Conservation (phyloP, 2,888 invertebrate genomes). For the Timandra comae region DNA sequence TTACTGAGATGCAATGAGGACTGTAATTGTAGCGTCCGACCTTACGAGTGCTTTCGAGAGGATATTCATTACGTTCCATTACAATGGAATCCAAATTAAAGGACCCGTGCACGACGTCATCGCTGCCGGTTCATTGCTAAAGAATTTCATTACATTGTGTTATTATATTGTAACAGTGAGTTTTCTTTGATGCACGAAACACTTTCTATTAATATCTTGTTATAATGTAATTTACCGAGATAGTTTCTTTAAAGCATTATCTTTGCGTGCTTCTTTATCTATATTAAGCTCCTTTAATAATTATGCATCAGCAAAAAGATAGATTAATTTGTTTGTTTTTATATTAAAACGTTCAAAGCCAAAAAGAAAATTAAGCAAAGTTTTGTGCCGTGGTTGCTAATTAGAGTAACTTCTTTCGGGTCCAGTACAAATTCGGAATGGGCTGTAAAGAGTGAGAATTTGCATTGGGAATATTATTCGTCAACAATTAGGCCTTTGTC, state of each 20-base stretch:
- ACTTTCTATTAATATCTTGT: background rate
- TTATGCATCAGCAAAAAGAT: too few species aligned
- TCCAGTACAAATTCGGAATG: slow-evolving; percentile 70
- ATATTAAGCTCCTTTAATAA: too few species aligned
- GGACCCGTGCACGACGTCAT: slow-evolving; percentile 22
- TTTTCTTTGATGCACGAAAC: background rate
- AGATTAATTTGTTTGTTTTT: too few species aligned
- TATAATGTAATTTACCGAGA: background rate
- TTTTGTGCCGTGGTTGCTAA: slow-evolving; percentile 49
- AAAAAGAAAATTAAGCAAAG: slow-evolving; percentile 37
- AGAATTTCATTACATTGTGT: slow-evolving; percentile 22
- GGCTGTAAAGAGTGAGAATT: slow-evolving; percentile 72
- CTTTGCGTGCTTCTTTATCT: too few species aligned
- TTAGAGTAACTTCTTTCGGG: slow-evolving; percentile 66
- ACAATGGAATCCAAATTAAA: slow-evolving; percentile 37
- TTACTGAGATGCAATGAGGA: slow-evolving; percentile 7
- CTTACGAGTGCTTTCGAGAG: slow-evolving; percentile 17
- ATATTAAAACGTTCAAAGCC: background rate
- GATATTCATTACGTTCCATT: slow-evolving; percentile 28
- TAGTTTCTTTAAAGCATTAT: too few species aligned
- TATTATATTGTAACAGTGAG: background rate
- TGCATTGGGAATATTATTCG: slow-evolving; percentile 74
- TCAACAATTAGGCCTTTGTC: slow-evolving; percentile 75
- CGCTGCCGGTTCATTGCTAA: slow-evolving; percentile 23
- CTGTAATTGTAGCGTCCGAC: slow-evolving; percentile 21